Evolutionary conservation across 2,113 vertebrate species (phyloP).

Genomic region (Thunnus maccoyii): DNA sequence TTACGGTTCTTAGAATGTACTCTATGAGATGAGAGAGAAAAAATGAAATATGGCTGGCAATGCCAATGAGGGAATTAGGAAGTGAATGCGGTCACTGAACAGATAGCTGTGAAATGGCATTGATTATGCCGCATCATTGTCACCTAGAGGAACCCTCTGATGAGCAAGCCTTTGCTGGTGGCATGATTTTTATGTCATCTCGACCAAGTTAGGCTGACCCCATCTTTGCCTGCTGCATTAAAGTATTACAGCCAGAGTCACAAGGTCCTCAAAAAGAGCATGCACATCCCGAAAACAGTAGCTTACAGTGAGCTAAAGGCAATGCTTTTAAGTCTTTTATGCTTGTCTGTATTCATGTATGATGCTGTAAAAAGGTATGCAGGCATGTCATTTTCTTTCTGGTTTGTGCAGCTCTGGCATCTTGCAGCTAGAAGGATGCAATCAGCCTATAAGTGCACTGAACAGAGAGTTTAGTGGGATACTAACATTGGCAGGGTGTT

Average conservation of each 20-base stretch:
- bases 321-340: not conserved
- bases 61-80: conserved; percentile 61
- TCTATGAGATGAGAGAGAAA: conserved; percentile 26
- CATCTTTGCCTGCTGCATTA: conserved; percentile 43
- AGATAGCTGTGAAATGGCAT: conserved; percentile 55
- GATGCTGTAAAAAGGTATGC: not conserved
- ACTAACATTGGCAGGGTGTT: not conserved
- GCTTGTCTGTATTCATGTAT: not conserved
- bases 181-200: conserved; percentile 57
- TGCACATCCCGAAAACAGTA: not conserved
- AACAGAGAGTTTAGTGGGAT: not conserved
- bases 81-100: conserved; percentile 26
- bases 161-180: conserved; percentile 37
- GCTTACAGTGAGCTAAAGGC: not conserved
- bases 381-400: not conserved
- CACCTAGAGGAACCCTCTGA: conserved; percentile 42
- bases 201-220: conserved; percentile 53
- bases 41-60: conserved; percentile 44
- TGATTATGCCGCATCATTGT: conserved; percentile 54
- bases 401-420: not conserved
- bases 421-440: not conserved
- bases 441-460: not conserved
- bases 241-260: conserved; percentile 26
- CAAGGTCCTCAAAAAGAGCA: conserved; percentile 1
- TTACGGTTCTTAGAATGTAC: conserved; percentile 59